Evolutionary conservation across 1,140 invertebrate species (phyloP), one percentile per base, ranked within the genome.

Genomic region (Drosophila kohkoa): DNA sequence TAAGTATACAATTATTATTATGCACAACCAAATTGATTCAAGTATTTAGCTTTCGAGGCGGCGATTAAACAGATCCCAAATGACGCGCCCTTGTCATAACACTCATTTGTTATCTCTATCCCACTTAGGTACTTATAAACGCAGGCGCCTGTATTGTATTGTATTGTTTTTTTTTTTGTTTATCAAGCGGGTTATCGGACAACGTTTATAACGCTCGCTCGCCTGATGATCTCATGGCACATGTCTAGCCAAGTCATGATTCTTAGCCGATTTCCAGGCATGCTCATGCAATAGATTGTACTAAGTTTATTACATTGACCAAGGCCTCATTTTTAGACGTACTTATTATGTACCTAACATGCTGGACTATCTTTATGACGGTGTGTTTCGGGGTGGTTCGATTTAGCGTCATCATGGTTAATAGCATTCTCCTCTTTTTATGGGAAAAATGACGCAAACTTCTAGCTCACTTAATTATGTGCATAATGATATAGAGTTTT

Each of bases 241-340:
- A 32, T 68, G 66, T 79, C 60, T 77, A 65, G 81, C 77, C 69
- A 48, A 65, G 81, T 85, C 81, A 85, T 81, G 77, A 67, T 85
- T 85, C 65, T 83, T 52, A 41, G 81, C 48, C 66, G 62, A 63
- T 75, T 85, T 83, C 28, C 16, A 20, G 13, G 15, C 15, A 35
- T 11, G 5, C 6, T 30, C 20, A 35, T 20, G 25, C 15, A 32
- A 16, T 43, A 49, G 54, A 58, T 38, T 63, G 8, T 11, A 1
- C 5, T 0, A 3, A n/a, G 16, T 67, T 73, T 68, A 68, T 68
- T 41, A 38, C 30, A 58, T 68, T 60, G 64, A 46, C 71, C 64
- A 74, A 74, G 64, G 45, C 25, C 54, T 66, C 6, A 25, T 13
- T 51, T 59, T 30, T 52, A 15, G 59, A 28, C 68, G 25, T 54